These are phyloP conservation scores for Auanema sp. DNA, from an alignment of 2,888 invertebrate species.

Conservation along the genomic window DNA sequence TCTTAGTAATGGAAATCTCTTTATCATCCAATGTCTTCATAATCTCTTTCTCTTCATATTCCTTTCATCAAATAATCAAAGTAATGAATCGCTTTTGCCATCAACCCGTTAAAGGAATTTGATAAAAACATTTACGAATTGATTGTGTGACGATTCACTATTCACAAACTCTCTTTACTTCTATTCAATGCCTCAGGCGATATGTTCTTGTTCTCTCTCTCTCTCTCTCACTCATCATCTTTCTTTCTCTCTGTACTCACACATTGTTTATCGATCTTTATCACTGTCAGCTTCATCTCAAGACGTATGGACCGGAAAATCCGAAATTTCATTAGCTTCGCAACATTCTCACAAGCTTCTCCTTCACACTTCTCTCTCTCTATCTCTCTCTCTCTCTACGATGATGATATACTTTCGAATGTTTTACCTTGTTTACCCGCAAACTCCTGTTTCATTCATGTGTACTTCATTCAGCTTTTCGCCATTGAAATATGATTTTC, in stretches of 20 bases:
- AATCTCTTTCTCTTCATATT: too few relatives aligned
- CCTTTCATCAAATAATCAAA: too few relatives aligned
- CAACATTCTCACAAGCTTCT: slow-evolving; percentile 1
- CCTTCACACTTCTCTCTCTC: slow-evolving; percentile 1
- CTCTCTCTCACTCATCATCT: slow-evolving; percentile 13
- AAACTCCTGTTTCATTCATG: neutral
- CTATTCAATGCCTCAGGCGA: neutral
- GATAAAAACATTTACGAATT: neutral
- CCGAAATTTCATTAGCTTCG: slow-evolving; percentile 2
- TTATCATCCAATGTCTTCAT: too few relatives aligned
- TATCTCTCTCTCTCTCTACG: slow-evolving; percentile 1
- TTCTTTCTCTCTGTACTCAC: slow-evolving; percentile 15
- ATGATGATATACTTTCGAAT: neutral
- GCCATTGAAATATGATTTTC: too few relatives aligned
- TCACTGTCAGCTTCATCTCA: slow-evolving; percentile 3
- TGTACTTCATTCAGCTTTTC: too few relatives aligned
- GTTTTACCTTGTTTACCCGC: neutral
- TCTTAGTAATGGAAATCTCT: too few relatives aligned
- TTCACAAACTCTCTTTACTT: slow-evolving; percentile 1
- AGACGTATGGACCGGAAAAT: neutral
- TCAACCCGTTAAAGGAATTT: neutral
- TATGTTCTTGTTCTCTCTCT: slow-evolving; percentile 3
- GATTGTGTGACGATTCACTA: slow-evolving; percentile 3
- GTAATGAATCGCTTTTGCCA: neutral
- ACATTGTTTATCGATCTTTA: slow-evolving; percentile 11